Base-by-base conservation (phyloP, 2,113 vertebrate species). In the Gobio gobio region DNA sequence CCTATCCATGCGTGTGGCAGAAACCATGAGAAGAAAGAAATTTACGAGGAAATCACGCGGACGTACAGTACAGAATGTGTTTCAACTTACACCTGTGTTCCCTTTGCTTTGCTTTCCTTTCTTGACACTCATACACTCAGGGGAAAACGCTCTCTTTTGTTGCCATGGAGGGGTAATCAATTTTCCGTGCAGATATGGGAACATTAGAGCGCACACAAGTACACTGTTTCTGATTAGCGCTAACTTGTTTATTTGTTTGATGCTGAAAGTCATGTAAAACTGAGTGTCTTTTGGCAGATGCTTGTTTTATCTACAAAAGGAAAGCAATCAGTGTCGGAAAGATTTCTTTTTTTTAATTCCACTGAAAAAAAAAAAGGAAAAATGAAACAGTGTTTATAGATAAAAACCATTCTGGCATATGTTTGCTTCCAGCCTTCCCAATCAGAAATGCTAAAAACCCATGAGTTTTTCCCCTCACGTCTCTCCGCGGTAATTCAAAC, bases 231-330 rank as follows among this genome's bases (percentile, higher is more conserved):
- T 88, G 86, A 92, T 93, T 93, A 90, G 80, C 86, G 79, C 91
- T 92, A 91, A 88, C 90, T 92, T 91, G 88, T 91, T 91, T 91
- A 87, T 90, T 79, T 85, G 86, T 90, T 90, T 91, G 85, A 84
- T 90, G 89, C 64, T 72, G 66, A 54, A 88, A 88, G 74, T 83
- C 61, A n/a, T 87, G 77, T 26, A 78, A 84, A 89, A 47, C 59
- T 61, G 36, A 91, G 90, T 16, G 58, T 91, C 88, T 88, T 84
- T 88, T 86, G 91, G 88, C 89, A 91, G 89, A 80, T 45, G 79
- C 54, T 79, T 86, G 90, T 90, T 70, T 61, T 86, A 90, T 92
- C 91, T 87, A 45, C 58, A 90, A 88, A 84, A 89, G 85, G 83
- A 91, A 91, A 89, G 86, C 86, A 93, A 66, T 91, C 82, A 87